Evolutionary conservation across 37 sponge, comb jelly and placozoan genomes (phyloP).

Genomic region (Haliclona indistincta): DNA sequence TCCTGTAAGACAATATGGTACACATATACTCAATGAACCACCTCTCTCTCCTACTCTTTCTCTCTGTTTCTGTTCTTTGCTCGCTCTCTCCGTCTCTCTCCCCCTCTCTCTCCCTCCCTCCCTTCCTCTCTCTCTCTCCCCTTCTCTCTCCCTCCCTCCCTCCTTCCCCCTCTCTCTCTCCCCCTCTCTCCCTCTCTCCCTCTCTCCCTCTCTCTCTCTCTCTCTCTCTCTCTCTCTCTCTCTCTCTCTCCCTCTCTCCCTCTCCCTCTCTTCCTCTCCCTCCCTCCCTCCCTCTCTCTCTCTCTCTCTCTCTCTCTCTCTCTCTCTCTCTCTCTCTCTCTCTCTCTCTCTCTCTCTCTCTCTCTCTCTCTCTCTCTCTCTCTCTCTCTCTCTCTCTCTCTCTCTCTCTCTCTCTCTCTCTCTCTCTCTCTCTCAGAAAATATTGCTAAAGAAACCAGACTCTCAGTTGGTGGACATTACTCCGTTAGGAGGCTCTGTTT

Average conservation of each 20-base stretch:
- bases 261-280: background rate
- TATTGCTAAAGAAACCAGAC: background rate
- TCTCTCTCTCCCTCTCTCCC: background rate
- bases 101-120: background rate
- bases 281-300: slow-evolving; percentile 9
- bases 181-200: slow-evolving; percentile 3
- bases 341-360: slow-evolving; percentile 13
- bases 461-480: slow-evolving; percentile 2
- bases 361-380: background rate
- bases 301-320: background rate
- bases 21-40: background rate
- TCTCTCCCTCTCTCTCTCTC: slow-evolving; percentile 9
- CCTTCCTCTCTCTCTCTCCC: background rate
- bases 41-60: background rate
- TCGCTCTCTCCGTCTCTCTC: background rate
- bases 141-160: slow-evolving; percentile 9
- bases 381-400: slow-evolving; percentile 4
- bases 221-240: slow-evolving; percentile 10
- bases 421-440: background rate
- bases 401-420: background rate
- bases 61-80: background rate
- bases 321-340: slow-evolving; percentile 2
- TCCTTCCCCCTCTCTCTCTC: slow-evolving; percentile 13
- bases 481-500: background rate
- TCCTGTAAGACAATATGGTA: slow-evolving; percentile 27